Evolutionary conservation across 2,113 vertebrate species (phyloP).

Genomic region (Merops nubicus): DNA sequence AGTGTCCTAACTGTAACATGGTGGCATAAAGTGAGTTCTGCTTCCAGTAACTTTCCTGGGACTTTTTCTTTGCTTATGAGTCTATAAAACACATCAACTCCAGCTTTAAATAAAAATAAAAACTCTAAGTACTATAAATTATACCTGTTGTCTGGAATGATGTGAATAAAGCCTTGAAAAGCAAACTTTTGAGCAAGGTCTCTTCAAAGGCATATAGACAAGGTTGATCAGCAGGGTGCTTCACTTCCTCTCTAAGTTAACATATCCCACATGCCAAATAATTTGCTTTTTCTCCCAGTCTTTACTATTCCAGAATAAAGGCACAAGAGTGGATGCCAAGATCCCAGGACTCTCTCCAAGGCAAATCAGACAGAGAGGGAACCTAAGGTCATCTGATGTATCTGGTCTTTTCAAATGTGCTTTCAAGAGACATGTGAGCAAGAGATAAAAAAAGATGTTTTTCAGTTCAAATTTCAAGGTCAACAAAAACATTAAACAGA

Average conservation of each 20-base stretch:
- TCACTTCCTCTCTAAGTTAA: not conserved
- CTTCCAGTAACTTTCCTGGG: not conserved
- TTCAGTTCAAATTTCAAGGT: not conserved
- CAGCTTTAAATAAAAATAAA: conserved; percentile 5
- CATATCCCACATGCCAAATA: not conserved
- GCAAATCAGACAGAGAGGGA: not conserved
- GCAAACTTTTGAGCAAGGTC: not conserved
- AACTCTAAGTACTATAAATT: not conserved
- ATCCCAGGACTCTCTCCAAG: not conserved
- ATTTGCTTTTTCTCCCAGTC: not conserved
- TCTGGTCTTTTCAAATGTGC: not conserved
- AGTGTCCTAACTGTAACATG: not conserved
- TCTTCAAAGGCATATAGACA: not conserved
- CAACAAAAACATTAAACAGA: not conserved
- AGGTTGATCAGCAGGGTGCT: not conserved
- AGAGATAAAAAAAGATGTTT: not conserved
- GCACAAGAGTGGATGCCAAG: not conserved
- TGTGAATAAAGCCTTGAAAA: not conserved
- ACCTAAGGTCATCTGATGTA: not conserved
- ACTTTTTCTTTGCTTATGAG: not conserved
- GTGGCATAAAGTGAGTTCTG: conserved; percentile 23
- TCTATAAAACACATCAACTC: not conserved
- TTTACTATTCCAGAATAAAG: not conserved
- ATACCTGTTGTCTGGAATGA: not conserved
- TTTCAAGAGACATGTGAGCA: not conserved